Base-by-base conservation (phyloP, 2,888 invertebrate genomes). In the Macaria notata region DNA sequence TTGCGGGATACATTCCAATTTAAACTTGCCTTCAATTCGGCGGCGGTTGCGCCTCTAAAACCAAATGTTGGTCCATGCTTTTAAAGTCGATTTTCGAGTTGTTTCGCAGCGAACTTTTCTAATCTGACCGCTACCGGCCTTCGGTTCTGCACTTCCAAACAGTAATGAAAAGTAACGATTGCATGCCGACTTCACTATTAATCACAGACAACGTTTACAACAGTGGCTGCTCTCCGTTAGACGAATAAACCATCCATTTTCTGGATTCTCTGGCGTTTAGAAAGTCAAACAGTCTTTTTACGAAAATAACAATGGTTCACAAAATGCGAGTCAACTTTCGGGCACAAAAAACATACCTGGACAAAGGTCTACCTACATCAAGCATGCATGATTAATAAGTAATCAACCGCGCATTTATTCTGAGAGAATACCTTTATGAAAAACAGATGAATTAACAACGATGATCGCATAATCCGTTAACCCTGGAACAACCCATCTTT, bases 121-220 rank as follows among this genome's bases (percentile, higher is more conserved):
- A 90, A 91, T 91, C 90, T 88, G 89, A 88, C 86, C 90, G 78
- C 83, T 77, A 71, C 80, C 74, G 73, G 83, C 80, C 78, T 84
- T 82, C 76, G 79, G 85, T 80, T 81, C 81, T 86, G 88, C 87
- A 88, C 88, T 88, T 88, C 82, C 81, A 78, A 84, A 82, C 88
- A 81, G 86, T 91, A 91, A 91, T 91, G 90, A 89, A 90, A 91
- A 91, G 86, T 89, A 91, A 91, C 89, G 90, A 88, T 90, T 87
- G 86, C 87, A 88, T 88, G 86, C 79, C 76, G 81, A 84, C 83
- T 85, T 77, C 72, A 70, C 84, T 88, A 90, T 91, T 88, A 88
- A 89, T 91, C 90, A 89, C 85, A 70, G 67, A 73, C 75, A 76
- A 73, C 72, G 73, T 75, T 65, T 68, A 62, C 62, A 64, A 56